Base-by-base conservation (phyloP, 2,888 invertebrate genomes). In the Sthenelais limicola region DNA sequence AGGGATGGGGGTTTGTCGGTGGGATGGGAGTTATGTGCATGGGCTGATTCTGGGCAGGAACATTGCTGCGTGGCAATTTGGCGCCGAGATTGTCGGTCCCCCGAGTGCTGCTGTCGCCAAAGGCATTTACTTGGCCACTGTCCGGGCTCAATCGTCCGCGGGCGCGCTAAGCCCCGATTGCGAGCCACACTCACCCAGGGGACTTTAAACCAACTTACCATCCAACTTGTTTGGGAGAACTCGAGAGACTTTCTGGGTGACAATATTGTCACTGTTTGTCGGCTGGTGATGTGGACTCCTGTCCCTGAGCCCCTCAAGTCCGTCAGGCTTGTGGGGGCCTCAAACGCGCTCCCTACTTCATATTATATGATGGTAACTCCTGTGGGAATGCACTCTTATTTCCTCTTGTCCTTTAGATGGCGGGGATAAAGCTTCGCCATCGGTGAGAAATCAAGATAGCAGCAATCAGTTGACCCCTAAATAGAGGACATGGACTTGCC, bases 121-220 rank as follows among this genome's bases (percentile, higher is more conserved):
- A 18, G 62, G 62, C 62, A 15, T 62, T 38, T 62, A 62, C 62
- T 62, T 62, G 62, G 21, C 62, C 62, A 62, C 38, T 62, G 62
- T 62, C 62, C 62, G 62, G 38, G 62, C 62, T 62, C 62, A 62
- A 62, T 62, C 62, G 62, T 62, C 62, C 62, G 62, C 43, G 62
- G 38, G 35, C 62, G 24, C 43, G 12, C 12, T 18, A 9, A 12
- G 12, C 43, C 43, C 43, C 18, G 12, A 9, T 43, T 18, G 9
- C 62, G 24, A 35, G 26, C 35, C 1, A 24, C 62, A 2, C 5
- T 24, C 51, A 21, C 62, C 62, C 62, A 1, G 3, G 62, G 62
- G 62, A 62, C 24, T n/a, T 35, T 15, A 15, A 35, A 62, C 62
- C 62, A 62, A 62, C 62, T 62, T 62, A 62, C 38, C n/a, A 43